These are phyloP conservation scores for Corythoichthys intestinalis DNA, from an alignment of 2,113 vertebrate species.

Conservation along the genomic window DNA sequence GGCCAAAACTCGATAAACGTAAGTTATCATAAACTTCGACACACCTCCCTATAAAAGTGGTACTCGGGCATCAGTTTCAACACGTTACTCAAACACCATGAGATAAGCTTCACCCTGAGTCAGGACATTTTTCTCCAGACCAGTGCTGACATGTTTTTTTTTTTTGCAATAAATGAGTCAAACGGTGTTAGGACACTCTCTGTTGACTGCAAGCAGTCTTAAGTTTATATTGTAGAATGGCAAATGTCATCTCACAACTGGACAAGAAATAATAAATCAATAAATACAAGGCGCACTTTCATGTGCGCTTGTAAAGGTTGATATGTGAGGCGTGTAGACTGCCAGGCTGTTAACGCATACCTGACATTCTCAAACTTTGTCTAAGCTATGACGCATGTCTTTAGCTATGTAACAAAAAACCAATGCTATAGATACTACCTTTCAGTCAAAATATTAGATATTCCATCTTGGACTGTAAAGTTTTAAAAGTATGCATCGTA, in stretches of 20 bases:
- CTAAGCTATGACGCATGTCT: conserved; percentile 4
- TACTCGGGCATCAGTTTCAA: background rate
- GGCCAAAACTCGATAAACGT: background rate
- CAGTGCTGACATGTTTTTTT: background rate
- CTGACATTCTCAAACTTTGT: conserved; percentile 27
- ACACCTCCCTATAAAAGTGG: background rate
- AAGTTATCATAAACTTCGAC: background rate
- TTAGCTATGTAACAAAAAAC: conserved; percentile 9
- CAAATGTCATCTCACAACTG: background rate
- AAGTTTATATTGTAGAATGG: background rate
- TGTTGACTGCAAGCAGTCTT: background rate
- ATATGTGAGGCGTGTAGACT: conserved; percentile 39
- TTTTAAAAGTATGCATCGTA: too few relatives aligned
- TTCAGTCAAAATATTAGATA: background rate
- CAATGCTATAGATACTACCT: background rate
- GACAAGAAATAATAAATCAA: background rate
- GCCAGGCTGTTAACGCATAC: conserved; percentile 39
- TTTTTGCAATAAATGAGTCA: background rate
- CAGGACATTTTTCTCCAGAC: background rate
- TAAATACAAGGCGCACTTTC: conserved; percentile 7
- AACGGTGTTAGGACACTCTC: background rate
- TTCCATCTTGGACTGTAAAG: background rate
- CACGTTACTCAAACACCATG: background rate
- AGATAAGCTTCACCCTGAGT: background rate
- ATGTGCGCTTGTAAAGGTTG: conserved; percentile 31